Percentiles rank a stretch among this genome's conserved stretches.
phyloP scores from a whole-genome alignment of 2,888 invertebrate species.

The Scrobipalpa costella region DNA sequence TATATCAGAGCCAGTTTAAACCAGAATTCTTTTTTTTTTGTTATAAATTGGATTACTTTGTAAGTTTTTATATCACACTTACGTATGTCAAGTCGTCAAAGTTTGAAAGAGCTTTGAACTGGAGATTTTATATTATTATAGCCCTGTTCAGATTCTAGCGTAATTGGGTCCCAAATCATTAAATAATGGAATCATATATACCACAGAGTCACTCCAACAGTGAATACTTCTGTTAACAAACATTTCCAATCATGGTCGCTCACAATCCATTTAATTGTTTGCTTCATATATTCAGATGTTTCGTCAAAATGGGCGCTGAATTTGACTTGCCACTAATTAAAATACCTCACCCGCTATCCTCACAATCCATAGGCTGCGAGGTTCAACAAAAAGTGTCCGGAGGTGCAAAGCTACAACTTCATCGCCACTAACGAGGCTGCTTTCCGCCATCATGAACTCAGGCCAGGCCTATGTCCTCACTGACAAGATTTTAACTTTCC shows the following conservation, averaged over 20 bases:
- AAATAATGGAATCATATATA: too few species aligned
- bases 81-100: too few species aligned
- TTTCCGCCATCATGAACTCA: neutral
- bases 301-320: neutral
- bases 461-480: neutral
- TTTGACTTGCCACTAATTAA: neutral
- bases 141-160: too few species aligned
- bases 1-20: conserved; percentile 22
- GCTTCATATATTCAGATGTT: too few species aligned
- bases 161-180: too few species aligned
- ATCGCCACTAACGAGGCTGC: conserved; percentile 66
- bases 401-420: conserved; percentile 72
- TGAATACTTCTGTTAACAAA: too few species aligned
- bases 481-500: too few species aligned
- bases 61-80: neutral
- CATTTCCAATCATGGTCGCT: too few species aligned
- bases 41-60: neutral
- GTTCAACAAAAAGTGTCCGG: conserved; percentile 63
- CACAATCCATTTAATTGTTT: too few species aligned
- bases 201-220: too few species aligned
- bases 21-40: neutral
- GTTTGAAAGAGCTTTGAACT: too few species aligned
- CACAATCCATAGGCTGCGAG: neutral
- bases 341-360: neutral
- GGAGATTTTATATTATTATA: too few species aligned